phyloP scores from a whole-genome alignment of 2,888 invertebrate genomes.

The Cylindroiulus punctatus region DNA sequence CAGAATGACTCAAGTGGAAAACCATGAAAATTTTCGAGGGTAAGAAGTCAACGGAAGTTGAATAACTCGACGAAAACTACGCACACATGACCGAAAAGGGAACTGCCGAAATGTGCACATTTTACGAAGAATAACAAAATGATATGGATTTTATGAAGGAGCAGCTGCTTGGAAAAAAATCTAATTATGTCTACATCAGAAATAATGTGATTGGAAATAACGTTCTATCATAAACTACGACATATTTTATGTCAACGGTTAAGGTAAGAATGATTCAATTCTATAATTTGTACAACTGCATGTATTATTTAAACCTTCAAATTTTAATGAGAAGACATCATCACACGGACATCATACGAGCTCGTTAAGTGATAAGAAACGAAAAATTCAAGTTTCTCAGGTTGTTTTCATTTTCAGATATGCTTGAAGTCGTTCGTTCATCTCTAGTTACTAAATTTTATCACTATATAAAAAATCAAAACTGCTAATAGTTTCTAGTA shows the following conservation, averaged over 20 bases:
- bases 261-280: background rate
- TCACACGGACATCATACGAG: background rate
- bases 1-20: slow-evolving; percentile 21
- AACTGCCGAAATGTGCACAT: background rate
- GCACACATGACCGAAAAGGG: slow-evolving; percentile 2
- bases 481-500: background rate
- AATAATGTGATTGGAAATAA: background rate
- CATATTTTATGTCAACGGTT: background rate
- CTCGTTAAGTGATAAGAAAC: background rate
- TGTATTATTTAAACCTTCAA: background rate
- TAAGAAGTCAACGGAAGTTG: slow-evolving; percentile 35
- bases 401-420: background rate
- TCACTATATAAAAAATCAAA: background rate
- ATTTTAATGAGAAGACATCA: background rate
- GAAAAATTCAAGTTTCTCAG: slow-evolving; percentile 3
- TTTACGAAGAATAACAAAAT: background rate
- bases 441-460: background rate
- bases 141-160: background rate
- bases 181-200: background rate
- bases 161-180: background rate
- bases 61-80: background rate
- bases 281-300: background rate
- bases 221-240: background rate
- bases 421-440: background rate
- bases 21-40: slow-evolving; percentile 20